phyloP scores from a whole-genome alignment of 2,888 invertebrate species.

The Arctia plantaginis region DNA sequence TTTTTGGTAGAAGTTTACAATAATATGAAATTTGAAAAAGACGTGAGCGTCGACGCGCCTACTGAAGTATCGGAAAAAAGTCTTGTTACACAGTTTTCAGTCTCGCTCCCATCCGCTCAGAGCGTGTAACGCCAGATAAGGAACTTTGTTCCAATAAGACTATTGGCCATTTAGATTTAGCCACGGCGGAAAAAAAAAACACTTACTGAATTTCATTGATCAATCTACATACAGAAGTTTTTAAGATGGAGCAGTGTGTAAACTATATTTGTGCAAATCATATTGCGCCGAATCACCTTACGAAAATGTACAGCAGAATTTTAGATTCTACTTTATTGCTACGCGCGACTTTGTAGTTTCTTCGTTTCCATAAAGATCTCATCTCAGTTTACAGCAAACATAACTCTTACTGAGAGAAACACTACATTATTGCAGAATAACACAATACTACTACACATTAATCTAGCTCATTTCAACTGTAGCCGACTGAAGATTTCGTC shows the following conservation, averaged over 20 bases:
- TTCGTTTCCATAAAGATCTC: background rate
- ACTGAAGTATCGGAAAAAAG: no score
- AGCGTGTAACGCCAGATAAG: no score
- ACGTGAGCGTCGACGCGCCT: no score
- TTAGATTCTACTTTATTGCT: background rate
- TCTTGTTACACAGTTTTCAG: no score
- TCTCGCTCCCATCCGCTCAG: no score
- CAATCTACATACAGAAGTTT: no score
- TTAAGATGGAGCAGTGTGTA: background rate
- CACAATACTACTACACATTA: background rate
- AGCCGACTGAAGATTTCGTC: background rate
- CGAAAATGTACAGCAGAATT: background rate
- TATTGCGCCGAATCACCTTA: background rate
- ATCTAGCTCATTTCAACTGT: background rate
- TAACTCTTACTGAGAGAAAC: background rate
- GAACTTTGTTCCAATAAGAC: no score
- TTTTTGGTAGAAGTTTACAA: no score
- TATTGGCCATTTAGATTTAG: no score
- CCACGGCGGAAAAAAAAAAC: no score
- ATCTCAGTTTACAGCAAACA: background rate
- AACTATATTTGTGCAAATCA: background rate
- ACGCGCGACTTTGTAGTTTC: background rate
- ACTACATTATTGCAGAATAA: background rate
- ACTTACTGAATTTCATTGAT: no score
- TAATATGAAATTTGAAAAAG: no score